Evolutionary conservation across 1,140 invertebrate genomes (phyloP).

Genomic region (Plodia interpunctella): DNA sequence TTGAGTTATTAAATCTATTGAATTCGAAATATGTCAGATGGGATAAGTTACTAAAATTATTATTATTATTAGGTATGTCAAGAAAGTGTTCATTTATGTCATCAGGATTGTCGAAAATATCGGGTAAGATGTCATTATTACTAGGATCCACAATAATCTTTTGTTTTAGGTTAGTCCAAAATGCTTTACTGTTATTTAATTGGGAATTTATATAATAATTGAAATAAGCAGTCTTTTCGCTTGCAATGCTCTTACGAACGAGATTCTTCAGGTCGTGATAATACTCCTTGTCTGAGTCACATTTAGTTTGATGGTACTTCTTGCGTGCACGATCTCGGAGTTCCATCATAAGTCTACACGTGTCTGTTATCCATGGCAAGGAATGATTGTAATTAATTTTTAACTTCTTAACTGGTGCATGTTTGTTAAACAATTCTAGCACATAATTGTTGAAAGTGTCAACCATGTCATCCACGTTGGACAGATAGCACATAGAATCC

Average conservation of each 20-base stretch:
- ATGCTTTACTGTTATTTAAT: background rate
- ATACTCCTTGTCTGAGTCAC: background rate
- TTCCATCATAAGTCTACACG: background rate
- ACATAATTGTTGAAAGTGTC: background rate
- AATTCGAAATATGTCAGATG: no score
- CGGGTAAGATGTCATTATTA: background rate
- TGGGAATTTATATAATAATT: background rate
- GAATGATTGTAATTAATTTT: background rate
- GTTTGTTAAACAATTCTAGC: background rate
- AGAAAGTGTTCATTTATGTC: slow-evolving; percentile 9
- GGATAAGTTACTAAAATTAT: no score
- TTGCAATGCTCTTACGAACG: background rate
- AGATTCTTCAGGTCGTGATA: background rate
- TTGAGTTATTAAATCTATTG: background rate
- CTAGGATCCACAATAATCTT: background rate
- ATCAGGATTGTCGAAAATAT: background rate
- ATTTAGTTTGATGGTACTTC: background rate
- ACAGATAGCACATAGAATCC: background rate
- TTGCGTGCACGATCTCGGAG: background rate
- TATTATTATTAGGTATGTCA: background rate
- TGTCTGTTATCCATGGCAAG: background rate
- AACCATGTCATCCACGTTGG: background rate
- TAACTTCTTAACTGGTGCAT: background rate
- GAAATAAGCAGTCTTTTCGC: background rate
- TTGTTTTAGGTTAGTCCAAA: background rate